Conservation (phyloP, 2,888 invertebrate genomes). For the Cephonodes hylas region DNA sequence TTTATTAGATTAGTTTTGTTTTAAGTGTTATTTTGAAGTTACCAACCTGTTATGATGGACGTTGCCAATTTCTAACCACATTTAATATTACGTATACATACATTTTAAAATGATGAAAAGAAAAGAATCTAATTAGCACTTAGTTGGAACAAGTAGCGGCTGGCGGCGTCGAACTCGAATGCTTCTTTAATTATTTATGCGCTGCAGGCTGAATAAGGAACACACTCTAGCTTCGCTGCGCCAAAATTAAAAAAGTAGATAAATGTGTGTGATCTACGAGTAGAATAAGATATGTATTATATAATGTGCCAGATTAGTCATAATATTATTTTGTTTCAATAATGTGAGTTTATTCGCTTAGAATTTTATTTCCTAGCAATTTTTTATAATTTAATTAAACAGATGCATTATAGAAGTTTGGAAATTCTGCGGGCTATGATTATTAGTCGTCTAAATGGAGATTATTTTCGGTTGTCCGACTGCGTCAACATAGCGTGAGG, state of each 20-base stretch:
- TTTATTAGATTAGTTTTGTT: not conserved
- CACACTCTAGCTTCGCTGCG: conserved; percentile 53
- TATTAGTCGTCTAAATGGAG: conserved; percentile 23
- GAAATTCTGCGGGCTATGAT: not conserved
- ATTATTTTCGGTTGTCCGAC: conserved; percentile 78
- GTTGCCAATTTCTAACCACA: not conserved
- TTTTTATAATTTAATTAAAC: not conserved
- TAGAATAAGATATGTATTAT: conserved; percentile 9
- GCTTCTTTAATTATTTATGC: conserved; percentile 71
- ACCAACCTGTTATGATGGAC: not conserved
- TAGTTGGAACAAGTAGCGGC: conserved; percentile 45
- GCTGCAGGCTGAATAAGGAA: conserved; percentile 68
- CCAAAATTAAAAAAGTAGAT: conserved; percentile 48
- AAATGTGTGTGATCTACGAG: conserved; percentile 17
- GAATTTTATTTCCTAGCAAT: too few species aligned
- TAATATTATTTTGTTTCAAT: too few species aligned
- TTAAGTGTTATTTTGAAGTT: not conserved
- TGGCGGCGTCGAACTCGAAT: conserved; percentile 64
- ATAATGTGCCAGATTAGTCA: too few species aligned
- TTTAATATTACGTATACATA: not conserved
- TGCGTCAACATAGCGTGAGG: conserved; percentile 61
- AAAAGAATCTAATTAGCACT: conserved; percentile 53
- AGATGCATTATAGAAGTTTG: not conserved
- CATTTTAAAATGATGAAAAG: not conserved
- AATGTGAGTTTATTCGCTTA: too few species aligned